Percentiles rank a stretch among this genome's conserved stretches.
Evolutionary conservation across 2,113 vertebrate species (phyloP).

Genomic region (Sus scrofa): DNA sequence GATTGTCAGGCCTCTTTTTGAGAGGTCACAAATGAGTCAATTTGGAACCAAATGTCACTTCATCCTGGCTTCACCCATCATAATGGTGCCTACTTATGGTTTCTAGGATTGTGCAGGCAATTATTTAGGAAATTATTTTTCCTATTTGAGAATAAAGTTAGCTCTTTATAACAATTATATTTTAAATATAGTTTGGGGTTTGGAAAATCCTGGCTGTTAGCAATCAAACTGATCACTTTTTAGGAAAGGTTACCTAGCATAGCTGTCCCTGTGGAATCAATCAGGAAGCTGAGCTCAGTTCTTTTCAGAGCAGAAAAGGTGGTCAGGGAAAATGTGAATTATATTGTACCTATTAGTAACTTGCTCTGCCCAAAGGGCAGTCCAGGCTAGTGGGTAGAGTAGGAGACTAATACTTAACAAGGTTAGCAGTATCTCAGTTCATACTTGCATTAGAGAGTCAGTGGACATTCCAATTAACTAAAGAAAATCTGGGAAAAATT

Average conservation of each 20-base stretch:
- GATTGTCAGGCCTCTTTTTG: neutral
- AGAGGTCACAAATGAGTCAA: neutral
- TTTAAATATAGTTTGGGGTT: neutral
- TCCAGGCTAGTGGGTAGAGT: neutral
- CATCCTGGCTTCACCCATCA: neutral
- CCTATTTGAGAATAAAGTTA: constrained; percentile 10
- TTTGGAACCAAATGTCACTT: neutral
- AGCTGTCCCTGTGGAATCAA: neutral
- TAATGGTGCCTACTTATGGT: neutral
- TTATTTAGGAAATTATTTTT: neutral
- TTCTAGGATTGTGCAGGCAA: neutral
- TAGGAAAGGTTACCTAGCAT: neutral
- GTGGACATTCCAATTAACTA: neutral
- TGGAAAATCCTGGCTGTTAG: neutral
- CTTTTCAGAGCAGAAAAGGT: neutral
- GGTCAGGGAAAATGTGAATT: neutral
- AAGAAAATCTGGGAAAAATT: constrained; percentile 3
- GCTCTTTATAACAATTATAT: neutral
- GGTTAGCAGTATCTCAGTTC: neutral
- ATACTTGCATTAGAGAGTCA: neutral
- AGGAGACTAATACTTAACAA: constrained; percentile 39
- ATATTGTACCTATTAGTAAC: neutral
- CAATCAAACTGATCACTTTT: neutral
- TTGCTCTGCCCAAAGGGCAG: neutral
- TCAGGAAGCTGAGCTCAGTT: neutral